A percentile compares a stretch with the other conserved stretches of the same genome.
phyloP scores from a whole-genome alignment of 1,140 invertebrate genomes.

The Triops longicaudatus region DNA sequence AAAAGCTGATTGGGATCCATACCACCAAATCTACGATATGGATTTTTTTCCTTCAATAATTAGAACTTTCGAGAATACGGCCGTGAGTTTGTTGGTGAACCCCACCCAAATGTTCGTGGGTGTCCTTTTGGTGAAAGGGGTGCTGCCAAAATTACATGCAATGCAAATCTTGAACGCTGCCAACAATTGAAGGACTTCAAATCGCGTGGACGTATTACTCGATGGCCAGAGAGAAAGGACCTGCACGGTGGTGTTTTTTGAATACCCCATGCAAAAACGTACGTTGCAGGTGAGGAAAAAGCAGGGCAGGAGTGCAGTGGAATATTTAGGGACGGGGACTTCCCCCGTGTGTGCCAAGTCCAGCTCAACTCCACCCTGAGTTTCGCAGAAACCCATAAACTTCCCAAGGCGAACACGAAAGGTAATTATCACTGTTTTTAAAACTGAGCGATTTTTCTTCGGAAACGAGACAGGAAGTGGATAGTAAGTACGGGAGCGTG shows the following conservation, averaged over 20 bases:
- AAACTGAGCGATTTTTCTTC: background rate
- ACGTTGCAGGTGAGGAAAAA: background rate
- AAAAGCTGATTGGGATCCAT: constrained; percentile 29
- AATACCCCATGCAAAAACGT: too few species aligned
- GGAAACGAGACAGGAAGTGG: background rate
- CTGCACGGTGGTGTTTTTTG: too few species aligned
- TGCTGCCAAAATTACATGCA: too few species aligned
- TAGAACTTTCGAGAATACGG: background rate
- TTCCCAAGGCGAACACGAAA: background rate
- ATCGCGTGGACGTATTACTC: too few species aligned
- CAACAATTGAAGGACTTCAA: too few species aligned
- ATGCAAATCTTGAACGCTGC: too few species aligned
- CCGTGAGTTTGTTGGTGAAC: background rate
- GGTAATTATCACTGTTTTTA: too few species aligned
- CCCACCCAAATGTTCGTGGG: too few species aligned
- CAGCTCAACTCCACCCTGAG: background rate
- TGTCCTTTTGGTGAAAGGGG: too few species aligned
- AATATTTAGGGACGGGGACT: background rate
- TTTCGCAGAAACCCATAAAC: background rate
- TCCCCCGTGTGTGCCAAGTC: background rate
- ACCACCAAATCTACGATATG: constrained; percentile 26
- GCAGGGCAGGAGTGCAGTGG: background rate
- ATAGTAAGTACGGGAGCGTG: background rate
- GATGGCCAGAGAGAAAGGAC: too few species aligned
- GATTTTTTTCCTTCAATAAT: constrained; percentile 5